Evolutionary conservation across 2,797 vertebrate genomes (phyloP).

Genomic region (Tinamus major): DNA sequence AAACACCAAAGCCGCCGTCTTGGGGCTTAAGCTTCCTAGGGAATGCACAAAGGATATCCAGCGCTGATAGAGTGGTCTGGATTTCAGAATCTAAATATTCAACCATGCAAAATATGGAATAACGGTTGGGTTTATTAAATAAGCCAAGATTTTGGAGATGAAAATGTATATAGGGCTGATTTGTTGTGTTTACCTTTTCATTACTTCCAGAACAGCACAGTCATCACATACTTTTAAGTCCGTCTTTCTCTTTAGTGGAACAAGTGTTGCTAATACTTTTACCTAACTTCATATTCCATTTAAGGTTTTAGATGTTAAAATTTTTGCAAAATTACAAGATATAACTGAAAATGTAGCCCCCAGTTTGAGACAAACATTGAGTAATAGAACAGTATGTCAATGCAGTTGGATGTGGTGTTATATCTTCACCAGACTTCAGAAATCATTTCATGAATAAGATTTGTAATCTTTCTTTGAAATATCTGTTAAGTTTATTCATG

Average conservation of each 20-base stretch:
- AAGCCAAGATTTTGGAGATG: not conserved
- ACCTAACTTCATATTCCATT: not conserved
- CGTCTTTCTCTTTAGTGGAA: not conserved
- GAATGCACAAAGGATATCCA: not conserved
- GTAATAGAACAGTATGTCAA: not conserved
- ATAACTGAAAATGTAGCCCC: not conserved
- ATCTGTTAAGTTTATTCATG: not conserved
- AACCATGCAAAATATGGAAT: not conserved
- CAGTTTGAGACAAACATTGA: not conserved
- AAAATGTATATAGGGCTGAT: not conserved
- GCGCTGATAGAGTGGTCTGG: not conserved
- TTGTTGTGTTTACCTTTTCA: not conserved
- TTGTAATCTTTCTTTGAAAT: not conserved
- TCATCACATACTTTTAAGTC: not conserved
- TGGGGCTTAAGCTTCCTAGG: not conserved
- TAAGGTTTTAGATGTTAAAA: not conserved
- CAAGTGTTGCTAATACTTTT: not conserved
- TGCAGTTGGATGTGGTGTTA: no score
- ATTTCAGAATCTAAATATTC: not conserved
- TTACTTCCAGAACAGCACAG: not conserved
- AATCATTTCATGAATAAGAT: not conserved
- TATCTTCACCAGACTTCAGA: not conserved
- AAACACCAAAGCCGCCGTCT: slow-evolving; percentile 9
- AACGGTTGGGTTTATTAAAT: not conserved
- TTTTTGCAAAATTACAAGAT: not conserved